Conservation (phyloP, 1,140 invertebrate genomes). For the Rhopalosiphum padi region DNA sequence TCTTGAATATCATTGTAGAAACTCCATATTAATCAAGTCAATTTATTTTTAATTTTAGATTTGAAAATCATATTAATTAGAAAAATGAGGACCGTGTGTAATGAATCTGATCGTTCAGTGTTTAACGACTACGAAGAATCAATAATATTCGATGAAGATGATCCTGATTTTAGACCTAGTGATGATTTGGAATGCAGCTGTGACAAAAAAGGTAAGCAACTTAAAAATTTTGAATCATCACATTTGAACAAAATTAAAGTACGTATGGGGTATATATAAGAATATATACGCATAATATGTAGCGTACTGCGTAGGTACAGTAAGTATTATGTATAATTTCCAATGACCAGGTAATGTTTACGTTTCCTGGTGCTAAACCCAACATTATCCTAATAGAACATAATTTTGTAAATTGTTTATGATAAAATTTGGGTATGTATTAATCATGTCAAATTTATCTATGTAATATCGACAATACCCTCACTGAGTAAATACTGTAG, state of each 20-base stretch:
- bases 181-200: background rate
- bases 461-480: too few species aligned
- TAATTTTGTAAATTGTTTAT: background rate
- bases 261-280: background rate
- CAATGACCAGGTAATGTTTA: background rate
- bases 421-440: background rate
- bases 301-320: too few species aligned
- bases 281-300: too few species aligned
- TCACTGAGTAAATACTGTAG: too few species aligned
- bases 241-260: background rate
- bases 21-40: background rate
- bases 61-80: background rate
- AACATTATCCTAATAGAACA: background rate
- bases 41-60: background rate
- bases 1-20: background rate
- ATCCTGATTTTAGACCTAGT: conserved; percentile 46
- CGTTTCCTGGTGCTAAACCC: background rate
- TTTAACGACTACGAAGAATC: conserved; percentile 53
- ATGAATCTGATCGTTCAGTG: background rate
- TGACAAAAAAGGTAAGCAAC: background rate
- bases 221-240: background rate
- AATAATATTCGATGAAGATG: conserved; percentile 47
- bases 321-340: too few species aligned
- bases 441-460: too few species aligned
- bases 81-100: background rate